These are phyloP conservation scores for Monodelphis domestica DNA, from an alignment of 2,797 vertebrate genomes.

Conservation along the genomic window DNA sequence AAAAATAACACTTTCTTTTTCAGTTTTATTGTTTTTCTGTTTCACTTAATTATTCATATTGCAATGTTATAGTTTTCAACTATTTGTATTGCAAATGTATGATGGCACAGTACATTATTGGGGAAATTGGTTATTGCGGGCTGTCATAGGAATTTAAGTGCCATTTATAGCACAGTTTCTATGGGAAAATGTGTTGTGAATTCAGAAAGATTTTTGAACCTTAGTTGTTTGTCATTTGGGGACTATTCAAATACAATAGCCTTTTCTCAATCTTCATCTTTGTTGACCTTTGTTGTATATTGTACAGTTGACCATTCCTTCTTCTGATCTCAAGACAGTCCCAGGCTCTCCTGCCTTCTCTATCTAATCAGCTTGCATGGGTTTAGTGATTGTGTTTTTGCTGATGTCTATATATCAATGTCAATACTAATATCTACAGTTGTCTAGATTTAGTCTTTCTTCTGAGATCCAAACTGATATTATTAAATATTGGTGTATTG, in stretches of 20 bases:
- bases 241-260: not conserved
- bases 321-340: not conserved
- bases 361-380: not conserved
- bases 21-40: slow-evolving; percentile 60
- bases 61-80: slow-evolving; percentile 53
- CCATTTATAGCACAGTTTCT: slow-evolving; percentile 65
- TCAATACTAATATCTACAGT: not conserved
- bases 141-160: not conserved
- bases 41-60: slow-evolving; percentile 69
- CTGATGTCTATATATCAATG: not conserved
- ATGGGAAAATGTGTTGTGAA: slow-evolving; percentile 58
- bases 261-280: not conserved
- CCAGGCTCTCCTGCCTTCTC: not conserved
- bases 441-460: not conserved
- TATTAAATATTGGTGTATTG: not conserved
- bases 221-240: slow-evolving; percentile 49
- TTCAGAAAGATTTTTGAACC: slow-evolving; percentile 41
- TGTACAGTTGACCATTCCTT: not conserved
- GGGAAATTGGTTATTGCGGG: slow-evolving; percentile 32
- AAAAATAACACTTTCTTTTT: not conserved
- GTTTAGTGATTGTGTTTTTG: not conserved
- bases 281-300: not conserved
- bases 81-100: slow-evolving; percentile 41
- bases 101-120: slow-evolving; percentile 3
- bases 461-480: not conserved